These are phyloP conservation scores for Leucoraja erinaceus DNA, from an alignment of 2,113 vertebrate species.

Conservation along the genomic window DNA sequence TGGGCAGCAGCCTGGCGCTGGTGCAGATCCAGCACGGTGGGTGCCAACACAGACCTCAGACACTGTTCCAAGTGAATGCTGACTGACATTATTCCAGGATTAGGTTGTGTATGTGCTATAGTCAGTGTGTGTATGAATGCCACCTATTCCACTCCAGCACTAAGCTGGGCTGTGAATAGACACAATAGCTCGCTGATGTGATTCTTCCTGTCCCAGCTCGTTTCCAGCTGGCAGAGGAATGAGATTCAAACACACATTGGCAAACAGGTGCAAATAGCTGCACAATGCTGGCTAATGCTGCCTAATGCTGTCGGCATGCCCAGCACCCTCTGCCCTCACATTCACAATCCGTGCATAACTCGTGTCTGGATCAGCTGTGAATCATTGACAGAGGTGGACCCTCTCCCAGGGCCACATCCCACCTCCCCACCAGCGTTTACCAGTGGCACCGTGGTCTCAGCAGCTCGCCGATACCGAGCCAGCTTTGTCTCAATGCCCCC, in stretches of 20 bases:
- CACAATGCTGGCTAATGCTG: neutral
- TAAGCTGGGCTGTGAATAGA: neutral
- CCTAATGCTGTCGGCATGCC: neutral
- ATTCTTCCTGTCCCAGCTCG: neutral
- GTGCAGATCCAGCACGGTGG: neutral
- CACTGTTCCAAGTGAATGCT: neutral
- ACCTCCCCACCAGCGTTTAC: too few species aligned
- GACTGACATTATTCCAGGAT: neutral
- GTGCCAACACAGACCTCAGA: neutral
- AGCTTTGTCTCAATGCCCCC: too few species aligned
- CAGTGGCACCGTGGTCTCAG: too few species aligned
- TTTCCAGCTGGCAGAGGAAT: neutral
- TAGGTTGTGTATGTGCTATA: too few species aligned
- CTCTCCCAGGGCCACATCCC: neutral
- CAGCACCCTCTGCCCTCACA: neutral
- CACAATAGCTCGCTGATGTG: neutral
- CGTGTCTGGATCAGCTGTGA: neutral
- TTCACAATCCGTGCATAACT: neutral
- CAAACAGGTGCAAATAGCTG: neutral
- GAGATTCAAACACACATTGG: neutral
- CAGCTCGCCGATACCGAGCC: too few species aligned
- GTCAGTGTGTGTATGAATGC: neutral
- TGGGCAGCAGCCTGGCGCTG: neutral
- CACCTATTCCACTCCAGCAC: neutral
- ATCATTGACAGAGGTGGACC: neutral